Evolutionary conservation across 2,888 invertebrate genomes (phyloP).

Genomic region (Creontiades dilutus): DNA sequence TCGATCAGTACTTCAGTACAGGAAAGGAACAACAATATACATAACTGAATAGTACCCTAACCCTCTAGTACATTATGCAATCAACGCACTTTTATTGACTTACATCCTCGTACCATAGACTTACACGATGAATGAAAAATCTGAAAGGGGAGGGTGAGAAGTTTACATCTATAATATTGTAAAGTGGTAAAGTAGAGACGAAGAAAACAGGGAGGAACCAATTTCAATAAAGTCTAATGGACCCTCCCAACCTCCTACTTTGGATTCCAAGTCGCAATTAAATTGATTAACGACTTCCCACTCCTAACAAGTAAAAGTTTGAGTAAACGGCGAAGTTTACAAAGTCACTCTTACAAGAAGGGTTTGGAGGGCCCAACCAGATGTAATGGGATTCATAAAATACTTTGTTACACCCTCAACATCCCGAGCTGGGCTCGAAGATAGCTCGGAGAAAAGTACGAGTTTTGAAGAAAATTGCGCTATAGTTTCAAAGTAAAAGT

Average conservation of each 20-base stretch:
- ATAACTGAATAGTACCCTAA: too few relatives aligned
- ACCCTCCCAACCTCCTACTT: conserved; percentile 54
- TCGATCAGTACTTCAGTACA: too few relatives aligned
- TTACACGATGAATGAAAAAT: neutral
- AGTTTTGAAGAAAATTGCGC: neutral
- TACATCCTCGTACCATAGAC: too few relatives aligned
- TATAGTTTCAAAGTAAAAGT: neutral
- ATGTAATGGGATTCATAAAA: conserved; percentile 66
- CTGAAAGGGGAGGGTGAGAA: neutral
- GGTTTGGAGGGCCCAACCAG: conserved; percentile 51
- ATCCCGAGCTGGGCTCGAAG: conserved; percentile 13
- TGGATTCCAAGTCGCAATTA: conserved; percentile 66
- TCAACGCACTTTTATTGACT: too few relatives aligned
- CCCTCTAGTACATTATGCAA: too few relatives aligned
- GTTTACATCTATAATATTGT: conserved; percentile 17
- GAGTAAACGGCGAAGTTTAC: conserved; percentile 67
- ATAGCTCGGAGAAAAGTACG: neutral
- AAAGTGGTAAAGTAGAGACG: conserved; percentile 8
- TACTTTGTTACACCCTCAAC: conserved; percentile 53
- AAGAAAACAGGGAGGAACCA: conserved; percentile 56
- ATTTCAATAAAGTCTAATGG: conserved; percentile 71
- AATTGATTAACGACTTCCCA: conserved; percentile 70
- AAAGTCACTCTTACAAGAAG: conserved; percentile 54
- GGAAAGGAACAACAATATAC: too few relatives aligned
- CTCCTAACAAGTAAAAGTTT: conserved; percentile 68